Evolutionary conservation across 2,888 invertebrate genomes (phyloP), one percentile per base, ranked within the genome.

Genomic region (Julus scanicus): DNA sequence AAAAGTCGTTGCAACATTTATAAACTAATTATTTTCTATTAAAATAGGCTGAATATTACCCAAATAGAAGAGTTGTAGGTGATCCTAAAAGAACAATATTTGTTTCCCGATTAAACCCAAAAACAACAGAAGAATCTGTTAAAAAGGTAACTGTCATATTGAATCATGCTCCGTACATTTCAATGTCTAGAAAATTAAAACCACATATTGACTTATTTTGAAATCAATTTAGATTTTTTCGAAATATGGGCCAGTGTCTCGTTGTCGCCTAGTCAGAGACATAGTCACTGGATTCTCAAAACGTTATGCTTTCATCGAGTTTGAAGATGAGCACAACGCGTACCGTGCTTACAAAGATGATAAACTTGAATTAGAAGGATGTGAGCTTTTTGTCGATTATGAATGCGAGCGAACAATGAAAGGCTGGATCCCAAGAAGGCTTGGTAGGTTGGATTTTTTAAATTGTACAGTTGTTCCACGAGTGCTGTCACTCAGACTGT

Each of bases 221-320:
- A 84, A 44, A 37, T 84, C 39, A n/a, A 39, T 86, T 20, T 80
- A 91, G 91, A 53, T 87, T 39, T 91, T 95, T 92, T 93, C 94
- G 89, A 94, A 94, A 91, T 95, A 94, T 93, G 95, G 96, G 15
- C 93, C 94, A 91, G 93, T 96, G 89, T 91, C 94, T 90, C 92
- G 94, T 89, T 94, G 95, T 91, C 92, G 94, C 88, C 90, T 97
- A 88, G 94, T 97, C 4, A 94, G 95, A 90, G 97, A 97, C 91
- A 94, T 97, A 86, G 95, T 97, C 0, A 97, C 97, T 0, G 96
- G 97, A 0, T 94, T 94, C 91, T 96, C 97, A 0, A 95, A 95
- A 91, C 94, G 96, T 88, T 97, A 97, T 91, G 97, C 95, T 0
- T 97, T 97, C 92, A 94, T 97, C n/a, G 97, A 97, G 92, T 97